A percentile compares a stretch with the other conserved stretches of the same genome.
These are phyloP conservation scores for Morone saxatilis DNA, from an alignment of 2,113 vertebrate species.

Conservation along the genomic window DNA sequence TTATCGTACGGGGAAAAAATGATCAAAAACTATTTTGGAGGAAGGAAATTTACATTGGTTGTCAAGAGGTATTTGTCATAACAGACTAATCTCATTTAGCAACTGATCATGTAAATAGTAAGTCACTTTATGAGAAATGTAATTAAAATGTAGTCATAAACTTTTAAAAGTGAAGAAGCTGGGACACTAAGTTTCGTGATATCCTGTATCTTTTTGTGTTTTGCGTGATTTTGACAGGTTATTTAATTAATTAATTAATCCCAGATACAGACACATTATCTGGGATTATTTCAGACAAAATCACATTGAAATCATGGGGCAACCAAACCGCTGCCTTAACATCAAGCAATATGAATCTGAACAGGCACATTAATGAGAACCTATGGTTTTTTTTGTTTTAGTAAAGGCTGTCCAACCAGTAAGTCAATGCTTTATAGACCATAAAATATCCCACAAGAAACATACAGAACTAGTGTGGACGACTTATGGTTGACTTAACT, in stretches of 20 bases:
- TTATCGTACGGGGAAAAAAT: conserved; percentile 30
- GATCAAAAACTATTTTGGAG: conserved; percentile 3
- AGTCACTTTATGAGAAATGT: neutral
- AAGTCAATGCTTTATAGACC: no score
- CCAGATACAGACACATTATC: neutral
- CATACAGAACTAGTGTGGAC: neutral
- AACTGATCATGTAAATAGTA: conserved; percentile 9
- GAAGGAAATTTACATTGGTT: neutral
- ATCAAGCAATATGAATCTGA: neutral
- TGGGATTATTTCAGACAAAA: neutral
- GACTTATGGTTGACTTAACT: no score
- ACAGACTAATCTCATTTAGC: neutral
- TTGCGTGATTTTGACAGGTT: neutral
- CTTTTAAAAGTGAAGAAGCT: neutral
- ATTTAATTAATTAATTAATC: neutral
- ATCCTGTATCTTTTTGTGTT: neutral
- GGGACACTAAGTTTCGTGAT: neutral
- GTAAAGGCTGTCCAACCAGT: neutral
- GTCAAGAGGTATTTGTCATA: neutral
- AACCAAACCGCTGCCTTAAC: neutral
- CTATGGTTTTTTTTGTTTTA: neutral
- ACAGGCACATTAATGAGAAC: neutral
- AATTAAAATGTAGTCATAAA: neutral
- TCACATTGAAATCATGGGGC: neutral
- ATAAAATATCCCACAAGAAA: neutral